Conservation (phyloP, 2,113 vertebrate genomes). For the Seriola rivoliana region DNA sequence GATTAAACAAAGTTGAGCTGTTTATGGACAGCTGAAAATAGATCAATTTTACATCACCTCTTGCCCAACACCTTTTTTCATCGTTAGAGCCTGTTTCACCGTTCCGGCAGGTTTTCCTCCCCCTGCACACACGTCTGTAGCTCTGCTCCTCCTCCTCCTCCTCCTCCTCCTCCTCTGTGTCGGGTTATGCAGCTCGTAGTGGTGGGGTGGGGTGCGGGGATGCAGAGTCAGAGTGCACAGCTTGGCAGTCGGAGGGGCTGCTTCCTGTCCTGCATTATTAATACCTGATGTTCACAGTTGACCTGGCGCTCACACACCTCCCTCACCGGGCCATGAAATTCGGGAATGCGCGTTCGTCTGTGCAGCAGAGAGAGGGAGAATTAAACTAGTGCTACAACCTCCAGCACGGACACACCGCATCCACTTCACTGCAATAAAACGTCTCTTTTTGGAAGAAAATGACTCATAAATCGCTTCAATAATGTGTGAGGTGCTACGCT, state of each 20-base stretch:
- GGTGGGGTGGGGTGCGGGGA: background rate
- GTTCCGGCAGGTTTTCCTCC: background rate
- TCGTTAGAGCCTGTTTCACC: no score
- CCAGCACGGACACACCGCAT: slow-evolving; percentile 1
- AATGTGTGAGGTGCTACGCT: background rate
- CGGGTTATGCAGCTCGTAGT: slow-evolving; percentile 10
- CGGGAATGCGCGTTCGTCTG: slow-evolving; percentile 20
- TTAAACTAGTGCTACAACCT: slow-evolving; percentile 1
- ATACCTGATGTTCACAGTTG: slow-evolving; percentile 78
- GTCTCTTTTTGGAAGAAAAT: slow-evolving; percentile 7
- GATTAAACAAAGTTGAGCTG: no score
- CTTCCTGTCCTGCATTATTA: slow-evolving; percentile 76
- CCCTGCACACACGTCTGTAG: background rate
- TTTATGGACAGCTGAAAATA: no score
- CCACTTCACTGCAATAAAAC: slow-evolving; percentile 6
- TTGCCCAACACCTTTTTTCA: no score
- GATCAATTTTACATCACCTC: no score
- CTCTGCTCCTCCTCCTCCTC: background rate
- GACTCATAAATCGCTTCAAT: slow-evolving; percentile 19
- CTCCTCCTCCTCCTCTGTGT: slow-evolving; percentile 12
- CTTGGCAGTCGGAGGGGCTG: slow-evolving; percentile 43
- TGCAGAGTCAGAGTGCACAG: slow-evolving; percentile 13
- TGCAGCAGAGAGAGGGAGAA: slow-evolving; percentile 5
- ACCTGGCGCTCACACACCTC: slow-evolving; percentile 64
- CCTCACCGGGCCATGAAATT: slow-evolving; percentile 29